Evolutionary conservation across 1,140 invertebrate genomes (phyloP).

Genomic region (Capitella teleta): DNA sequence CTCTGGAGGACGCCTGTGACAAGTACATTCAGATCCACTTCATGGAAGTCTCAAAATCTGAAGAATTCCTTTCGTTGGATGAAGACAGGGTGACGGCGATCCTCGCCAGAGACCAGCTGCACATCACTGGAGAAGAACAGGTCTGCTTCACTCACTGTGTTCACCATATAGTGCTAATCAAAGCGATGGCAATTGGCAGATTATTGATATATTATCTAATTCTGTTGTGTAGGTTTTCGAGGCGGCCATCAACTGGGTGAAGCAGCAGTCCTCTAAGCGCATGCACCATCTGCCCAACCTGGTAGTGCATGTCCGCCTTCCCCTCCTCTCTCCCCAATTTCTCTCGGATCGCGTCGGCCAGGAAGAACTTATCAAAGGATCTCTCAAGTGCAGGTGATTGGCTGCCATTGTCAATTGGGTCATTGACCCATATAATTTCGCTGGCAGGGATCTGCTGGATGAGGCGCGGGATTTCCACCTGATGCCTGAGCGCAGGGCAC

Average conservation of each 20-base stretch:
- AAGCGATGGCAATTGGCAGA: neutral
- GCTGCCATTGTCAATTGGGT: no score
- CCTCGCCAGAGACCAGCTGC: constrained; percentile 65
- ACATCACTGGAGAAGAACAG: constrained; percentile 55
- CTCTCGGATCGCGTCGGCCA: constrained; percentile 69
- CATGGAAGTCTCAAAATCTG: constrained; percentile 60
- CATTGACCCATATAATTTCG: neutral
- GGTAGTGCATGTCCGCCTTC: constrained; percentile 64
- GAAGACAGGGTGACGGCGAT: constrained; percentile 59
- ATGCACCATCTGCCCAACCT: constrained; percentile 56
- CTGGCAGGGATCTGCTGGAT: constrained; percentile 35
- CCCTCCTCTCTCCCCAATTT: constrained; percentile 69
- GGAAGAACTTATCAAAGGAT: constrained; percentile 60
- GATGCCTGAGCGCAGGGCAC: constrained; percentile 64
- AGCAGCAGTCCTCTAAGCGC: constrained; percentile 52
- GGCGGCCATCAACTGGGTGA: constrained; percentile 71
- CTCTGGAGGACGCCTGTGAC: constrained; percentile 62
- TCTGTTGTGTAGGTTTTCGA: constrained; percentile 58
- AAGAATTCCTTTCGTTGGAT: constrained; percentile 63
- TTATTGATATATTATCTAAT: neutral
- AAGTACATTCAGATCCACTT: constrained; percentile 77
- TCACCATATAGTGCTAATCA: constrained; percentile 3
- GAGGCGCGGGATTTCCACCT: constrained; percentile 38
- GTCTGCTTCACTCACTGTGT: constrained; percentile 23
- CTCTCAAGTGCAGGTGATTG: constrained; percentile 40